These are phyloP conservation scores for Rallus crepitans DNA, from an alignment of 2,797 vertebrate genomes.

Conservation along the genomic window DNA sequence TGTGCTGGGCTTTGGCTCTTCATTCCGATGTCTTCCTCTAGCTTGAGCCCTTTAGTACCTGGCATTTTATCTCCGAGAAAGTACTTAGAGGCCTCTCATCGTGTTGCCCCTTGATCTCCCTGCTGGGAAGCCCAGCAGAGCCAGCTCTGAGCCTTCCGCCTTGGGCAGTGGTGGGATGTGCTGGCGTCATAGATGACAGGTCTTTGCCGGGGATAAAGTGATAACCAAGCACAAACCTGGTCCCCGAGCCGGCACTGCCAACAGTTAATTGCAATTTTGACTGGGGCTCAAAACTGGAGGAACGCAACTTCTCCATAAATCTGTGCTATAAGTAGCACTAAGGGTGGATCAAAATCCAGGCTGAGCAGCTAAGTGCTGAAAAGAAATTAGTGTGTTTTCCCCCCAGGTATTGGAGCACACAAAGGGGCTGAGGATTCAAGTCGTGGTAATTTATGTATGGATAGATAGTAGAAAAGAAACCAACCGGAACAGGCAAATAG, in stretches of 20 bases:
- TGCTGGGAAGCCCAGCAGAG: fast-evolving
- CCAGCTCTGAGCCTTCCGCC: not conserved
- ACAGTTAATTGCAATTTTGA: not conserved
- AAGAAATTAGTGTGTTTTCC: not conserved
- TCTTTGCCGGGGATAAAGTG: not conserved
- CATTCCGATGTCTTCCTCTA: not conserved
- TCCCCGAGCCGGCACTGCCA: not conserved
- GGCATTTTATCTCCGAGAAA: not conserved
- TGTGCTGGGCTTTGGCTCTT: not conserved
- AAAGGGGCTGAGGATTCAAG: not conserved
- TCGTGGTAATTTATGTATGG: not conserved
- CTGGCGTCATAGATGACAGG: too few relatives aligned
- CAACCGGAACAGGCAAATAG: not conserved
- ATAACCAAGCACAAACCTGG: not conserved
- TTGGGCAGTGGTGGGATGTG: fast-evolving
- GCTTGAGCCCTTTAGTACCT: not conserved
- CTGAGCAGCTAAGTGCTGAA: not conserved
- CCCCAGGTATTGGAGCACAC: not conserved
- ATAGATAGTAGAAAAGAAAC: not conserved
- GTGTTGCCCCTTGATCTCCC: not conserved
- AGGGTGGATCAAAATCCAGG: not conserved
- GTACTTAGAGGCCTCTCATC: not conserved
- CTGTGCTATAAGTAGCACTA: not conserved
- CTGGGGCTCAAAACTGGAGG: not conserved
- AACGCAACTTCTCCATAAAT: not conserved